These are phyloP conservation scores for Atta texana DNA, from an alignment of 1,140 invertebrate species.

Conservation along the genomic window DNA sequence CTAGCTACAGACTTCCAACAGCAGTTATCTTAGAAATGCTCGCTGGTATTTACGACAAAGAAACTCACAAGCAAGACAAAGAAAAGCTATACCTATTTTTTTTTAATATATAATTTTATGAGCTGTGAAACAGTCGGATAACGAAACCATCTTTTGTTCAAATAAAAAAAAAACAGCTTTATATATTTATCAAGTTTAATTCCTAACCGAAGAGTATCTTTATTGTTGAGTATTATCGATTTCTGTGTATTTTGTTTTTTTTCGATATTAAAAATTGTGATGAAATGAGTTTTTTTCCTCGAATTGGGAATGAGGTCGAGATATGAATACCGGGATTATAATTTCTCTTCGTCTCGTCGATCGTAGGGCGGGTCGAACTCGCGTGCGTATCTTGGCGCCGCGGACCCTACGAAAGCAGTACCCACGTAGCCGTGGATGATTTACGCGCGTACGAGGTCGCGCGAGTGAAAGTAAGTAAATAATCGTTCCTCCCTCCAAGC, in stretches of 20 bases:
- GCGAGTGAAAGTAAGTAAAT: conserved; percentile 81
- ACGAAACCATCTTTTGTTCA: background rate
- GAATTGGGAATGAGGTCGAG: background rate
- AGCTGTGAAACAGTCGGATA: background rate
- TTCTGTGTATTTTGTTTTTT: background rate
- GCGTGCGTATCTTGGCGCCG: conserved; percentile 35
- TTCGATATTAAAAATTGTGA: background rate
- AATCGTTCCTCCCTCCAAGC: conserved; percentile 74
- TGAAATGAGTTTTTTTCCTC: background rate
- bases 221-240: background rate
- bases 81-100: background rate
- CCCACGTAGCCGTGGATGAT: conserved; percentile 51
- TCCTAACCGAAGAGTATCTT: background rate
- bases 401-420: conserved; percentile 57
- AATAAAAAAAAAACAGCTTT: background rate
- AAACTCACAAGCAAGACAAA: background rate
- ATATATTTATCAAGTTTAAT: background rate
- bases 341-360: conserved; percentile 46
- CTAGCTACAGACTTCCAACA: conserved; percentile 9
- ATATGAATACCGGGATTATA: background rate
- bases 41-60: background rate
- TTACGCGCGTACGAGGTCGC: conserved; percentile 61
- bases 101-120: background rate
- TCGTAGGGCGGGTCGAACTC: conserved; percentile 38
- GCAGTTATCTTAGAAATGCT: conserved; percentile 29